A percentile compares a stretch with the other conserved stretches of the same genome.
Evolutionary conservation across 1,140 invertebrate species (phyloP).

Genomic region (Euura saliciscinereae): DNA sequence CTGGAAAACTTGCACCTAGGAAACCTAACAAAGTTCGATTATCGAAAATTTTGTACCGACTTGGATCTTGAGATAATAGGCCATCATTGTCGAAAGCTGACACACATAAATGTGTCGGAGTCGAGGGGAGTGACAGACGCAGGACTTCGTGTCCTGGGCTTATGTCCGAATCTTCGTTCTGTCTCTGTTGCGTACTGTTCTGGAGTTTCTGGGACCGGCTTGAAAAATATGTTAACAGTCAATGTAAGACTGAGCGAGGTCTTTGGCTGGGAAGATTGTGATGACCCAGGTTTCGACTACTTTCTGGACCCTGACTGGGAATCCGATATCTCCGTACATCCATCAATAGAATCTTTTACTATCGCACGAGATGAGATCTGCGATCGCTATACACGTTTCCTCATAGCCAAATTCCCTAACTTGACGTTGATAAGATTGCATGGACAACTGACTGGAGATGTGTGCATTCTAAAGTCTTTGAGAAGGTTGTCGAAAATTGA

Average conservation of each 20-base stretch:
- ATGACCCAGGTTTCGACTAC: too few relatives aligned
- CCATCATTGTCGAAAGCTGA: neutral
- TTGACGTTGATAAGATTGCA: neutral
- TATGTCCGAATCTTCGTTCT: neutral
- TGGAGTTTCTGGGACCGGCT: neutral
- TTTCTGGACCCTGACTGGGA: too few relatives aligned
- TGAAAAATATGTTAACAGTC: neutral
- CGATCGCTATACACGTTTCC: neutral
- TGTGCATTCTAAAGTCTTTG: neutral
- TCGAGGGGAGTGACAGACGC: neutral
- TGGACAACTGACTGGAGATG: neutral
- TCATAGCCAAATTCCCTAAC: neutral
- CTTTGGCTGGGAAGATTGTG: too few relatives aligned
- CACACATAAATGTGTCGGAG: neutral
- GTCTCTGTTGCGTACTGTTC: too few relatives aligned
- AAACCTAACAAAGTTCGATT: neutral
- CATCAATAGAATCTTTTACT: neutral
- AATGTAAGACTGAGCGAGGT: too few relatives aligned
- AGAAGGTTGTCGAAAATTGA: neutral
- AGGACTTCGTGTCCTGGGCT: neutral
- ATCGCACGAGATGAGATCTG: neutral
- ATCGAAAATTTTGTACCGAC: neutral
- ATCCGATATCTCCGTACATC: too few relatives aligned
- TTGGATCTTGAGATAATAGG: neutral
- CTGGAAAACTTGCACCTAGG: neutral